Conservation (phyloP, 1,140 invertebrate species). For the Alviniconcha marisindica region DNA sequence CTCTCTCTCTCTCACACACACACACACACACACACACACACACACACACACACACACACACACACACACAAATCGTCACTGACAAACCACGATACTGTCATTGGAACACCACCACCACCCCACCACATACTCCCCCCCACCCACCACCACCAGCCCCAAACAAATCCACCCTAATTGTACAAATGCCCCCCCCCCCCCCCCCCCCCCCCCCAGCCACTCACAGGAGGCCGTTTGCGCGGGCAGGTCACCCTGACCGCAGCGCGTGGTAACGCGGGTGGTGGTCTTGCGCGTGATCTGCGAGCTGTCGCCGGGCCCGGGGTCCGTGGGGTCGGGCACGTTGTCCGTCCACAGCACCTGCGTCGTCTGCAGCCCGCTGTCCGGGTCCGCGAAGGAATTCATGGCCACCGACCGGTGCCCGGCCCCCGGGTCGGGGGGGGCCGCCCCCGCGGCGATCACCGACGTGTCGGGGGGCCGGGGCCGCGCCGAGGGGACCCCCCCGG, state of each 20-base stretch:
- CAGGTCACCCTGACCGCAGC: conserved; percentile 51
- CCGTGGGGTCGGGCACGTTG: conserved; percentile 58
- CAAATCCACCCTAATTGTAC: no score
- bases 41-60: neutral
- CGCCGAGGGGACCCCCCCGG: conserved; percentile 17
- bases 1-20: no score
- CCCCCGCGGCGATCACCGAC: conserved; percentile 51
- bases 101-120: no score
- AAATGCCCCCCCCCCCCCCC: no score
- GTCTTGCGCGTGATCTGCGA: conserved; percentile 64
- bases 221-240: conserved; percentile 50
- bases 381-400: conserved; percentile 59
- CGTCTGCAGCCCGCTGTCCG: conserved; percentile 53
- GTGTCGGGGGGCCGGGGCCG: conserved; percentile 35
- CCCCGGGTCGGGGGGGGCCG: conserved; percentile 51
- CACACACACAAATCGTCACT: no score
- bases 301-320: conserved; percentile 55
- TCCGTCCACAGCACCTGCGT: conserved; percentile 66
- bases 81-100: no score
- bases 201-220: no score
- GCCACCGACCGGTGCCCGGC: conserved; percentile 58
- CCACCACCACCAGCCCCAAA: no score
- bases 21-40: neutral
- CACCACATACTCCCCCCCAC: no score
- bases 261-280: conserved; percentile 63